Conservation (phyloP, 2,797 vertebrate genomes). For the Avahi laniger region DNA sequence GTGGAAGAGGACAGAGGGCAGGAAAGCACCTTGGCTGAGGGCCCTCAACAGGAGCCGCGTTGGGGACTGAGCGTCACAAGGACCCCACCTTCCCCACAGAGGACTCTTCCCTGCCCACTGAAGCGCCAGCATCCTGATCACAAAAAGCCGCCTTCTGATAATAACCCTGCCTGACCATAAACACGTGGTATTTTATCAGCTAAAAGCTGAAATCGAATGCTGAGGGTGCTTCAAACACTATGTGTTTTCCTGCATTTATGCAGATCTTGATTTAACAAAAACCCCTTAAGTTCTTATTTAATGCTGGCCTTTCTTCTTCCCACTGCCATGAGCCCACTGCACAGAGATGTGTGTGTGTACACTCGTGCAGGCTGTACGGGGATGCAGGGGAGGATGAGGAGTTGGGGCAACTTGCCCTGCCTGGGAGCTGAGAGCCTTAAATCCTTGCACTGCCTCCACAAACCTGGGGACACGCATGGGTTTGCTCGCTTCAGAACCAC, state of each 20-base stretch:
- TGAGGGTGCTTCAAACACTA: background rate
- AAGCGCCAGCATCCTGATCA: background rate
- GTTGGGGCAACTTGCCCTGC: background rate
- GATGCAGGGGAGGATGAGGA: background rate
- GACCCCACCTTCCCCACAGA: background rate
- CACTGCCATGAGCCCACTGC: background rate
- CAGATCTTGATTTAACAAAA: background rate
- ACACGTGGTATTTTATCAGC: background rate
- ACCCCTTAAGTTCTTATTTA: background rate
- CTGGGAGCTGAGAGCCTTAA: background rate
- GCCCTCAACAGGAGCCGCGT: fast-evolving
- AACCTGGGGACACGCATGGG: background rate
- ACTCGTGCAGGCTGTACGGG: fast-evolving
- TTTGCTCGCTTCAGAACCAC: background rate
- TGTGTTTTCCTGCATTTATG: background rate
- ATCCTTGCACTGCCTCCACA: background rate
- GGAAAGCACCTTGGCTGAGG: background rate
- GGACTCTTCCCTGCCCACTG: background rate
- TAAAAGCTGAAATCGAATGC: background rate
- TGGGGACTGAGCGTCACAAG: background rate
- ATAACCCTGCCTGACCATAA: background rate
- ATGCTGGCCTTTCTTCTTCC: background rate
- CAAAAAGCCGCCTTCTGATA: background rate
- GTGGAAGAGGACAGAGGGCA: background rate
- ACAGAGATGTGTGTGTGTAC: background rate